Conservation (phyloP, 2,797 vertebrate genomes). For the Oceanodroma leucorhoa region DNA sequence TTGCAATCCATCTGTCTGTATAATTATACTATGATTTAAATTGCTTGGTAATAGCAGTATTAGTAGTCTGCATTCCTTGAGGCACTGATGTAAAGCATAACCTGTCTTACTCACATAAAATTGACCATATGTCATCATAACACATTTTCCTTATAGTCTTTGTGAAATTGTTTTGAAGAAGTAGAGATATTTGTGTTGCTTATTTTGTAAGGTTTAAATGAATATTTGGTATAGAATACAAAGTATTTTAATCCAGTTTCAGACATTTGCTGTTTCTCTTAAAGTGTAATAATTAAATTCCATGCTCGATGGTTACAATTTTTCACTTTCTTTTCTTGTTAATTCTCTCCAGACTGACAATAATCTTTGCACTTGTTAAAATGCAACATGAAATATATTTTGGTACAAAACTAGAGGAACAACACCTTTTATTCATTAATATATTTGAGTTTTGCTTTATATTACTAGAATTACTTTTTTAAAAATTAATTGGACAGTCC, state of each 20-base stretch:
- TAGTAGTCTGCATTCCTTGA: conserved; percentile 22
- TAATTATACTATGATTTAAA: conserved; percentile 50
- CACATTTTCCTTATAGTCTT: neutral
- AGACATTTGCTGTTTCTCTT: neutral
- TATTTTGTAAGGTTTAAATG: neutral
- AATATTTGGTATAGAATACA: neutral
- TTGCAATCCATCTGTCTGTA: conserved; percentile 22
- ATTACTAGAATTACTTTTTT: neutral
- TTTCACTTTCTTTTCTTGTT: neutral
- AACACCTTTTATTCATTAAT: neutral
- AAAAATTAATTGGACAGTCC: neutral
- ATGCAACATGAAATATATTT: neutral
- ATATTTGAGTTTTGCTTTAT: neutral
- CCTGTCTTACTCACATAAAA: neutral
- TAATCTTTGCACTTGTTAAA: neutral
- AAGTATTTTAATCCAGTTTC: neutral
- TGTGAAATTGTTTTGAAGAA: neutral
- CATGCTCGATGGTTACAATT: neutral
- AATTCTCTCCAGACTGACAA: neutral
- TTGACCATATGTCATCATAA: conserved; percentile 21
- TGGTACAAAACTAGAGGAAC: neutral
- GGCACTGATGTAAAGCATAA: conserved; percentile 15
- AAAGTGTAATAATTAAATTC: neutral
- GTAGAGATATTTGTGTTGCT: neutral
- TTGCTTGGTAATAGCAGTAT: conserved; percentile 31